Percentiles rank a stretch among this genome's conserved stretches.
Evolutionary conservation across 2,113 vertebrate species (phyloP).

Genomic region (Geothlypis trichas): DNA sequence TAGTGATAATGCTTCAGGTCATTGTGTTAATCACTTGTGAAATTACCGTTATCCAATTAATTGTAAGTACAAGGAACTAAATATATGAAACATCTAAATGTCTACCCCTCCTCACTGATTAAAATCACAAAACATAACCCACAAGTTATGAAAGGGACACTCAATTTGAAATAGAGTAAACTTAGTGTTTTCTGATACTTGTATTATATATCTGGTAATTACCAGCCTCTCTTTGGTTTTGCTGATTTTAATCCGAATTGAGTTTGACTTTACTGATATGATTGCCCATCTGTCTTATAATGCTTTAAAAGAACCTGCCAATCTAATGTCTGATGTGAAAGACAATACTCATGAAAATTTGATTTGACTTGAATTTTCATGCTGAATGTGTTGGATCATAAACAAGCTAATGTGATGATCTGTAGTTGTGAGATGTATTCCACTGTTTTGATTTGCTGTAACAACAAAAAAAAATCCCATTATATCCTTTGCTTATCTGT

Average conservation of each 20-base stretch:
- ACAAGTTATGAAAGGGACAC: constrained; percentile 46
- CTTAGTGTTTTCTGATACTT: constrained; percentile 18
- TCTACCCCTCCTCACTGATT: constrained; percentile 1
- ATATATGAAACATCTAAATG: constrained; percentile 60
- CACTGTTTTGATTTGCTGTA: constrained; percentile 59
- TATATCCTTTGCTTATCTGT: not conserved
- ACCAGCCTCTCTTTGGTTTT: constrained; percentile 52
- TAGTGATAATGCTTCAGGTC: constrained; percentile 8
- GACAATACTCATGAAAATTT: constrained; percentile 27
- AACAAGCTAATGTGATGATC: constrained; percentile 49
- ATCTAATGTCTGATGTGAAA: not conserved
- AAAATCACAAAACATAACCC: not conserved
- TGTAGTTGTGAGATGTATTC: constrained; percentile 14
- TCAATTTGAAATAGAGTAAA: constrained; percentile 65
- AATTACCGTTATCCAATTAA: constrained; percentile 54
- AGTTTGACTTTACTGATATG: constrained; percentile 43
- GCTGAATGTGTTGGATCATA: constrained; percentile 49
- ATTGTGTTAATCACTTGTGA: constrained; percentile 51
- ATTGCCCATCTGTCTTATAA: constrained; percentile 51
- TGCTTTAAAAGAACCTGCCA: constrained; percentile 47
- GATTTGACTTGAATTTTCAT: constrained; percentile 37
- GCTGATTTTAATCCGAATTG: constrained; percentile 48
- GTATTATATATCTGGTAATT: constrained; percentile 33
- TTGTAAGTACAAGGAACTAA: constrained; percentile 68
- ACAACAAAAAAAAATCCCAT: not conserved